Base-by-base conservation (phyloP, 2,888 invertebrate genomes). In the Matsumyia berberina region DNA sequence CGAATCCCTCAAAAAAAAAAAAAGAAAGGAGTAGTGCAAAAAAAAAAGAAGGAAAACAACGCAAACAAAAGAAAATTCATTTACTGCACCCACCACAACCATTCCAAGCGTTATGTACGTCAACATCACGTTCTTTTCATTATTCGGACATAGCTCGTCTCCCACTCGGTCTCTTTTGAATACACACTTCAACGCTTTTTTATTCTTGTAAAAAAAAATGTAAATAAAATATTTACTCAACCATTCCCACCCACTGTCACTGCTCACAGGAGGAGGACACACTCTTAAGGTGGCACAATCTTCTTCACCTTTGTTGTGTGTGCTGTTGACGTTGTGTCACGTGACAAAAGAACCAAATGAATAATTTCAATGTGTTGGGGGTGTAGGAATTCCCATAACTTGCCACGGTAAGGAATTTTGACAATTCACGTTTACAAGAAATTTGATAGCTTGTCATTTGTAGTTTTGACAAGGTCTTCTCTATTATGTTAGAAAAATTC, bases 141-240 rank as follows among this genome's bases (percentile, higher is more conserved):
- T 60, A 37, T 57, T 57, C 57, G 37, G 57, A 42, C 58, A 58
- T 39, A 12, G 39, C 19, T 37, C 19, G n/a, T 62, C 29, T 12
- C 62, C 17, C 5, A 5, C 31, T 8, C 31, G 17, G 5, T 57
- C 39, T 3, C 31, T 37, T 58, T 24, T 37, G 12, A n/a, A 24
- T 37, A 44, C 62, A 19, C 11, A 49, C 64, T 49, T 39, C 29
- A n/a, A 24, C 39, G 17, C n/a, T 55, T 53, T 12, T 39, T 42
- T 67, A 3, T 24, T 24, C 24, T 33, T 24, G 3, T 37, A 24
- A 24, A 24, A 24, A 58, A 67, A 66, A 76, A 66, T 64, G 57
- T 66, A 64, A 79, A 79, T 79, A 66, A 79, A 79, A 72, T 66
- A 79, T 79, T 79, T 72, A 72, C 72, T 66, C 51, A 58, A 64